Conservation (phyloP, 2,888 invertebrate genomes). For the Eupithecia abbreviata region DNA sequence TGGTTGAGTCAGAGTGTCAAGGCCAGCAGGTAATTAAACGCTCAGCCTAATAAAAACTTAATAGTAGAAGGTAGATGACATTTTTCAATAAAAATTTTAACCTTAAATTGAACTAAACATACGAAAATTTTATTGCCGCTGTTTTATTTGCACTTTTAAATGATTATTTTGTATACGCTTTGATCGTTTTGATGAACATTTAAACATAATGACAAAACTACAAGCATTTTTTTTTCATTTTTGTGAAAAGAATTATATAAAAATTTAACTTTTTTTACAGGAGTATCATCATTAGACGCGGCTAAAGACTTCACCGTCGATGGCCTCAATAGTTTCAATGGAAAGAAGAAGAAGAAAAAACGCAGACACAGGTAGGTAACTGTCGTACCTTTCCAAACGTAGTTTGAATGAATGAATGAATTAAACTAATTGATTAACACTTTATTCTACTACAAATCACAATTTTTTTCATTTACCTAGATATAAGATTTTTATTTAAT, state of each 20-base stretch:
- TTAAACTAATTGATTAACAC: no score
- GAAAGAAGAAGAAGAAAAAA: constrained; percentile 96
- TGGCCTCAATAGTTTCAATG: constrained; percentile 90
- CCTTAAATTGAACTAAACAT: no score
- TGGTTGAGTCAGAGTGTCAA: not conserved
- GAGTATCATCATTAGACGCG: constrained; percentile 88
- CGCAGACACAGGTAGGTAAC: constrained; percentile 92
- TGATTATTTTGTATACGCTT: constrained; percentile 39
- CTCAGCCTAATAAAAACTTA: not conserved
- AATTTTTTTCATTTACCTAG: no score
- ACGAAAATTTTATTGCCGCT: not conserved
- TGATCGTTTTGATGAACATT: constrained; percentile 35
- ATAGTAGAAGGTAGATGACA: not conserved
- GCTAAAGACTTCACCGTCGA: constrained; percentile 93
- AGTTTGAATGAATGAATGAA: not conserved
- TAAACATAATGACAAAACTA: constrained; percentile 13
- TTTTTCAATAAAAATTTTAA: not conserved
- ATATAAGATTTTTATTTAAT: no score
- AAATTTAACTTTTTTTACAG: constrained; percentile 66
- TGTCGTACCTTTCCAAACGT: not conserved
- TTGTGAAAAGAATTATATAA: not conserved
- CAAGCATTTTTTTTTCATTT: not conserved
- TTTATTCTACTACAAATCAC: no score
- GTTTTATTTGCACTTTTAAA: constrained; percentile 10
- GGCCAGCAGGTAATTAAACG: not conserved